phyloP scores from a whole-genome alignment of 2,797 vertebrate species.

The Kryptopterus vitreolus region DNA sequence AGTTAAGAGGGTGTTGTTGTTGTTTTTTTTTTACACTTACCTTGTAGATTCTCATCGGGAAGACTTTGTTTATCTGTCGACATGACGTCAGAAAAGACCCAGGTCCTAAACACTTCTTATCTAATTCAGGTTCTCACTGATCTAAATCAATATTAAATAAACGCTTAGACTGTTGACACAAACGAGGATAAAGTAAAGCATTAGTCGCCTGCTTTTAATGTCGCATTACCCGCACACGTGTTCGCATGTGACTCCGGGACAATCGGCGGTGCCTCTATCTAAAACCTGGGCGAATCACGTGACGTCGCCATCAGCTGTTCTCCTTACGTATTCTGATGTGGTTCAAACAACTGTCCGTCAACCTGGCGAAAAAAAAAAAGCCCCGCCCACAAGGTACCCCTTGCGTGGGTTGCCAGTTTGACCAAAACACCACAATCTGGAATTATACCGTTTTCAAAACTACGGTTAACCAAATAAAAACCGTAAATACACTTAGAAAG shows the following conservation, averaged over 20 bases:
- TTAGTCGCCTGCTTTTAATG: not conserved
- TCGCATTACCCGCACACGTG: slow-evolving; percentile 17
- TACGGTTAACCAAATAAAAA: not conserved
- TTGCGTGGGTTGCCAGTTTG: not conserved
- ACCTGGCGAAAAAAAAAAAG: not conserved
- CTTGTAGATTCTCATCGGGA: slow-evolving; percentile 74
- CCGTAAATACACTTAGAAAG: not conserved
- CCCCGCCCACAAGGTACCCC: not conserved
- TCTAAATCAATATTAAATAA: not conserved
- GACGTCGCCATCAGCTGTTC: slow-evolving; percentile 66
- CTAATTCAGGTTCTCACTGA: too few relatives aligned
- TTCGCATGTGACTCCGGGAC: slow-evolving; percentile 30
- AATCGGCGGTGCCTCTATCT: slow-evolving; percentile 12
- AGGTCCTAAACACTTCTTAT: not conserved
- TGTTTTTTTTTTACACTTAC: slow-evolving; percentile 61
- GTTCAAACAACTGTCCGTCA: slow-evolving; percentile 9
- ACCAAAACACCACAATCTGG: not conserved
- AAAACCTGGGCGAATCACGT: slow-evolving; percentile 64
- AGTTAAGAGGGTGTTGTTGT: not conserved
- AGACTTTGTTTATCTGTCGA: slow-evolving; percentile 65
- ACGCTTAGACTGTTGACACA: not conserved
- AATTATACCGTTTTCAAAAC: not conserved
- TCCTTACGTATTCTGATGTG: slow-evolving; percentile 33
- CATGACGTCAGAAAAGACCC: slow-evolving; percentile 49
- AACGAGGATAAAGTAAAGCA: not conserved